Evolutionary conservation across 2,888 invertebrate species (phyloP), one percentile per base, ranked within the genome.

Genomic region (Atethmia centrago): DNA sequence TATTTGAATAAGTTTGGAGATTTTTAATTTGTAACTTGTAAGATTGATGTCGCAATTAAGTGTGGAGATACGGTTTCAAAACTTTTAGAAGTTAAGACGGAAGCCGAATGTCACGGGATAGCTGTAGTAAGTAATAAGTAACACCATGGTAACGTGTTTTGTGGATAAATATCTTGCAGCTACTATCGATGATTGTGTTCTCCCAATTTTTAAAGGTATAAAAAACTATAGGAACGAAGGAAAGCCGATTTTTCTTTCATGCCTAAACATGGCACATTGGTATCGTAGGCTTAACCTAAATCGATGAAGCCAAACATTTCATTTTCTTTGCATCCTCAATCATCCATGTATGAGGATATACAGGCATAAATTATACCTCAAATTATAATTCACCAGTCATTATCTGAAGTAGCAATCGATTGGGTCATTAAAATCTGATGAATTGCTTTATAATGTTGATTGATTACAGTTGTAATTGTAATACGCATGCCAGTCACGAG

Each of bases 371-470:
- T 80, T 79, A 69, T 47, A 56, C 7, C 8, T n/a, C 36, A 66
- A 74, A 74, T 49, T 82, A 80, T 76, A 66, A 58, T 70, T 64
- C 47, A 55, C 51, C 63, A 75, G 61, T 68, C 28, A 77, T 80
- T 82, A 80, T 59, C 71, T 69, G 65, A 51, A 65, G 62, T 65
- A 76, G 70, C 80, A 72, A 80, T 80, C 79, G 51, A 83, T 79
- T 83, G 72, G 56, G 65, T 71, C 47, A 83, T 85, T 79, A 77
- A 79, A 83, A 58, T 71, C 72, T 85, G 80, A 85, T 77, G 28
- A 80, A 84, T 82, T 74, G 76, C 68, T 75, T 76, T 76, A 80
- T 84, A 84, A 86, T 85, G 71, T 81, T 83, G 88, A 88, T 87
- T 85, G 85, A 88, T 88, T 85, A 82, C 72, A 42, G 66, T 62